A percentile compares a stretch with the other conserved stretches of the same genome.
Conservation (phyloP, 2,888 invertebrate species). For the Sussaba pulchella region DNA sequence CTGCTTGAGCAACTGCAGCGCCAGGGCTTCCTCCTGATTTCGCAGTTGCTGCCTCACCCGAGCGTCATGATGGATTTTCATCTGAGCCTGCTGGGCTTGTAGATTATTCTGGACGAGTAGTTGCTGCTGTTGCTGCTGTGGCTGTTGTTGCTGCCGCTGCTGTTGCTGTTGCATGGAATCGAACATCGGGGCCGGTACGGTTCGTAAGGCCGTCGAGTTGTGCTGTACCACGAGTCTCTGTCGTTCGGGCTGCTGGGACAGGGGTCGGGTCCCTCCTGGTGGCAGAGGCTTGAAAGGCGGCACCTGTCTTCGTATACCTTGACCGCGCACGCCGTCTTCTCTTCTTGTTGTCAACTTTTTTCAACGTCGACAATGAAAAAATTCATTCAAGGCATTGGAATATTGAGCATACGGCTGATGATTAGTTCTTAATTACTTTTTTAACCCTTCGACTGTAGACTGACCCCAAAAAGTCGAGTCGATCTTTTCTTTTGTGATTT, state of each 20-base stretch:
- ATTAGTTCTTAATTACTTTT: too few species aligned
- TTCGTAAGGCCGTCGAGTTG: slow-evolving; percentile 77
- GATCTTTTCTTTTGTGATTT: too few species aligned
- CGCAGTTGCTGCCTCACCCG: slow-evolving; percentile 77
- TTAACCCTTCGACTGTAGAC: too few species aligned
- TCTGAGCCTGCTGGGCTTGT: slow-evolving; percentile 72
- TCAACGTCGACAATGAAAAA: background rate
- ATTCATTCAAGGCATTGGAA: background rate
- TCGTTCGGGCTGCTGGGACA: slow-evolving; percentile 89
- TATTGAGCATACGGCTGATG: too few species aligned
- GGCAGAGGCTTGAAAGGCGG: slow-evolving; percentile 93
- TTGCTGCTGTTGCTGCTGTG: slow-evolving; percentile 70
- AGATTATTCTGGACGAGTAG: slow-evolving; percentile 74
- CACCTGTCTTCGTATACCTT: slow-evolving; percentile 81
- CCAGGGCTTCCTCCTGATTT: slow-evolving; percentile 79
- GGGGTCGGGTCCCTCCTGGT: slow-evolving; percentile 85
- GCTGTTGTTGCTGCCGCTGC: slow-evolving; percentile 74
- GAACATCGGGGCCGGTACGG: slow-evolving; percentile 72
- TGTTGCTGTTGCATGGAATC: slow-evolving; percentile 76
- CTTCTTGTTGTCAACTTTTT: slow-evolving; percentile 54
- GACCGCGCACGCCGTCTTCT: slow-evolving; percentile 54
- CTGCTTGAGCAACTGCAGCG: slow-evolving; percentile 79
- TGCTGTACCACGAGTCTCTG: slow-evolving; percentile 81
- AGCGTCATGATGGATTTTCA: slow-evolving; percentile 64
- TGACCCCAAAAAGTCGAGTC: too few species aligned